Base-by-base conservation (phyloP, 2,888 invertebrate genomes). In the Bibio marci region DNA sequence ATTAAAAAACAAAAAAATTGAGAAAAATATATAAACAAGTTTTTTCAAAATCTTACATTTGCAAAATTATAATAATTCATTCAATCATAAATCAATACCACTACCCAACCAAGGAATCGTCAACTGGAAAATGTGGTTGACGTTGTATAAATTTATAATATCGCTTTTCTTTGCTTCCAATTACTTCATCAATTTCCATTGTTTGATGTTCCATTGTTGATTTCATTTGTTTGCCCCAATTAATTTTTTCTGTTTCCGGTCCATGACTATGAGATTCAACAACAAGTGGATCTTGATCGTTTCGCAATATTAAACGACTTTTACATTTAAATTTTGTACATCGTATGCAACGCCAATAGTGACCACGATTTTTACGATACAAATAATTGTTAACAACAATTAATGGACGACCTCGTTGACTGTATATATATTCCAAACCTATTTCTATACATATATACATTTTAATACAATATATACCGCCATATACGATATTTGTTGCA, bases 261-360 rank as follows among this genome's bases (percentile, higher is more conserved):
- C 44, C 48, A 47, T 56, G 55, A 0, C 50, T 52, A 42, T 56
- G 56, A 4, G 36, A 38, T n/a, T 50, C 54, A 37, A 50, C 45
- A 5, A 48, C 48, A 13, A 49, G 43, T 3, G 47, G 43, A 11
- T 39, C 39, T 14, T 47, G 47, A 38, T 49, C 45, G 4, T 46
- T 40, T 31, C 49, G 48, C 28, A 54, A 45, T 41, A 53, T 54
- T 4, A 56, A 43, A 25, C 53, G 51, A 31, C 52, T 51, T 40
- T 45, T 50, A 41, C 55, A 56, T 42, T 50, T 50, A 36, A 48
- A 46, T 45, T 52, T 53, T 8, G 51, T 50, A 38, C 52, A 51
- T 12, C 52, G 49, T 32, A 54, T 47, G 27, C 56, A 56, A 34
- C 55, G 46, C 55, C 55, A 56, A 41, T 56, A 55, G 43, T 49